Percentiles rank a stretch among this genome's conserved stretches.
These are phyloP conservation scores for Petrolisthes manimaculis DNA, from an alignment of 2,888 invertebrate species.

Conservation along the genomic window DNA sequence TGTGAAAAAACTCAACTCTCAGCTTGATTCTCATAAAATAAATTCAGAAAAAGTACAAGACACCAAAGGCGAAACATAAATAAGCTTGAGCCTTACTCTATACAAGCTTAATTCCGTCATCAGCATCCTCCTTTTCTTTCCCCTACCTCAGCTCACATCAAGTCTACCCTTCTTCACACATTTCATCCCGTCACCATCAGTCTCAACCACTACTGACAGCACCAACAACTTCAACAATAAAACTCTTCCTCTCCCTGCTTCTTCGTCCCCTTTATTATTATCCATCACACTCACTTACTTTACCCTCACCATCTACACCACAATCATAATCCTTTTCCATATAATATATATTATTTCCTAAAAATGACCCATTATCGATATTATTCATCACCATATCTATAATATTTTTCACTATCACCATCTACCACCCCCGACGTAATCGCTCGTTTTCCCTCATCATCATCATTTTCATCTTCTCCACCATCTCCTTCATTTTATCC, in stretches of 20 bases:
- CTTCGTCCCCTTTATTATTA: not conserved
- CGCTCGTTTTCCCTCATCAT: not conserved
- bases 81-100: too few species aligned
- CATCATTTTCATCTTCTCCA: not conserved
- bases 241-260: not conserved
- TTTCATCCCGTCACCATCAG: not conserved
- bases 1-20: too few species aligned
- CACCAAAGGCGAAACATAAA: too few species aligned
- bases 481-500: not conserved
- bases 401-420: not conserved
- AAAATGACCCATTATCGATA: too few species aligned
- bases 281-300: not conserved
- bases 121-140: not conserved
- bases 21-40: too few species aligned
- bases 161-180: not conserved
- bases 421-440: not conserved
- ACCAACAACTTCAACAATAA: too few species aligned
- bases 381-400: not conserved
- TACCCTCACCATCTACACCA: not conserved
- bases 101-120: not conserved
- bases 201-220: not conserved
- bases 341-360: too few species aligned
- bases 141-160: not conserved
- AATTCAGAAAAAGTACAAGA: too few species aligned
- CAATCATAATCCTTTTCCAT: not conserved